Evolutionary conservation across 2,113 vertebrate genomes (phyloP), one percentile per base, ranked within the genome.

Genomic region (Tragulus kanchil): DNA sequence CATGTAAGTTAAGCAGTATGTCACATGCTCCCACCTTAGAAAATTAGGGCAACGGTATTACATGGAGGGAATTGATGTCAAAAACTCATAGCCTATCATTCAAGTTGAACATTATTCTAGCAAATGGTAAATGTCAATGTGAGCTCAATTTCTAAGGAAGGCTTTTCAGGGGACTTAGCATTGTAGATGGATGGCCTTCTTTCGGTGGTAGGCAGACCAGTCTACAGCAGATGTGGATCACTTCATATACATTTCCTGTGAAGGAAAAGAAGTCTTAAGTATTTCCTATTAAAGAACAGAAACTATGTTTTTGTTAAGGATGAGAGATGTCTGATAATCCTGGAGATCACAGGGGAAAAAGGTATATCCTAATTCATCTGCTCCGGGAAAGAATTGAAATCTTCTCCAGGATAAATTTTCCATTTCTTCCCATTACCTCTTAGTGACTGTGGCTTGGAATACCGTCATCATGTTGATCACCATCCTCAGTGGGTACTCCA

Each of bases 21-120:
- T 67, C 61, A 90, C 28, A 14, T 75, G 17, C 50, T 16, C 19
- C 69, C 28, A 84, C 48, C 94, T 31, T 83, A 56, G 65, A 86
- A 95, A 97, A 87, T 93, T 21, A 75, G 28, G 59, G 15, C 19
- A 52, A 94, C 31, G 17, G 5, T 73, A 56, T 95, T 94, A 75
- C 54, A 28, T 69, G 61, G 92, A 85, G 28, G 36, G 77, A 93
- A 88, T 4, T 45, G 31, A 64, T 54, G 36, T 61, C 61, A 84
- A 89, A 85, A 92, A 93, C 69, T 2, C 17, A 21, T 48, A 71
- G 25, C 25, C 17, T 87, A 15, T 7, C 42, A 42, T 85, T 95
- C 26, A 85, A 31, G 79, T 69, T 62, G 59, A 81, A n/a, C 11
- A 19, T 88, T 69, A 85, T 64, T 89, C 59, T 21, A 77, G 1